Evolutionary conservation across 2,113 vertebrate genomes (phyloP).

Genomic region (Apus apus): DNA sequence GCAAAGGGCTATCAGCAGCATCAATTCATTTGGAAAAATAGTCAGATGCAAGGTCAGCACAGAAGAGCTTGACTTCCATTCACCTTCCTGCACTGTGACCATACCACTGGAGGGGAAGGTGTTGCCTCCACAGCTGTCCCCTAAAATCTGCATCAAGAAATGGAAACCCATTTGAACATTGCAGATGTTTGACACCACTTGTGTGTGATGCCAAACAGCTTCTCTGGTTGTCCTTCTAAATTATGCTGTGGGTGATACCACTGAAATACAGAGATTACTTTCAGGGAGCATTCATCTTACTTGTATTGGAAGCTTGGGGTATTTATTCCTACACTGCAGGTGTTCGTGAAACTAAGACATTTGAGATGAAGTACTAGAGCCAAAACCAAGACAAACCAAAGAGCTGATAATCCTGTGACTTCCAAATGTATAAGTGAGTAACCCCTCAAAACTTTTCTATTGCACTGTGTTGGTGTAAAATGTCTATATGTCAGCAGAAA

Average conservation of each 20-base stretch:
- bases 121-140: neutral
- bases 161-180: neutral
- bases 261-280: neutral
- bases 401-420: neutral
- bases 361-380: neutral
- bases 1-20: conserved; percentile 1
- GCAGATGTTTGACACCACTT: neutral
- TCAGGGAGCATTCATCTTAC: neutral
- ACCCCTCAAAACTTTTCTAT: neutral
- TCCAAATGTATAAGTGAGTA: neutral
- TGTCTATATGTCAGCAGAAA: neutral
- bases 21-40: neutral
- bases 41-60: neutral
- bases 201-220: neutral
- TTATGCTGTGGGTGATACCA: neutral
- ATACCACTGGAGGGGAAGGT: neutral
- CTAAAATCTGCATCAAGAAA: neutral
- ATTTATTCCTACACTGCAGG: neutral
- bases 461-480: neutral
- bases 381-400: neutral
- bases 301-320: neutral
- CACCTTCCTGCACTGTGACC: neutral
- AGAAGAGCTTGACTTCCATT: neutral
- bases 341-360: neutral
- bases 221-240: neutral